Percentiles rank a stretch among this genome's conserved stretches.
phyloP scores from a whole-genome alignment of 1,140 invertebrate species.

The Orchesella cincta region DNA sequence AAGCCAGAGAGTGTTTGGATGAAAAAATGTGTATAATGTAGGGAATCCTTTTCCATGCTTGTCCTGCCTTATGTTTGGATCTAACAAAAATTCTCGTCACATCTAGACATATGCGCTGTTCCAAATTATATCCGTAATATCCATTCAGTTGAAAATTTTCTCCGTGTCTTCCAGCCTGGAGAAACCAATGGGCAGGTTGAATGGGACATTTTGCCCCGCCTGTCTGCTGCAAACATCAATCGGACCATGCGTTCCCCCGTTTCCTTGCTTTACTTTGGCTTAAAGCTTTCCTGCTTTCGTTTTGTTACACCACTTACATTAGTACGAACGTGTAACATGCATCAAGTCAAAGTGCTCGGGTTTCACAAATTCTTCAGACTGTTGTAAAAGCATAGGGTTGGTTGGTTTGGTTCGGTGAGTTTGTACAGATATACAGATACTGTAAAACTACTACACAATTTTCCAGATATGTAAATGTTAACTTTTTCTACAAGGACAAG shows the following conservation, averaged over 20 bases:
- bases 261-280: background rate
- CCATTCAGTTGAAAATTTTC: conserved; percentile 13
- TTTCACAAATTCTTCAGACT: background rate
- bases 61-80: background rate
- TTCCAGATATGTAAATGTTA: too few relatives aligned
- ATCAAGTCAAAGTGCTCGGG: background rate
- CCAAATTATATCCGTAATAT: background rate
- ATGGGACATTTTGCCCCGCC: conserved; percentile 28
- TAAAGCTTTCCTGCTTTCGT: background rate
- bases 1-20: too few relatives aligned
- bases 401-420: too few relatives aligned
- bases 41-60: background rate
- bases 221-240: conserved; percentile 5
- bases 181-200: conserved; percentile 12
- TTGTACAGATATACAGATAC: too few relatives aligned
- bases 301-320: too few relatives aligned
- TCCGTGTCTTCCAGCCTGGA: background rate
- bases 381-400: background rate
- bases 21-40: background rate
- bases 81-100: too few relatives aligned
- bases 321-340: background rate
- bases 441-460: too few relatives aligned
- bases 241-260: background rate
- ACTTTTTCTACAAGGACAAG: too few relatives aligned
- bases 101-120: conserved; percentile 21